Evolutionary conservation across 2,113 vertebrate genomes (phyloP).

Genomic region (Pipra filicauda): DNA sequence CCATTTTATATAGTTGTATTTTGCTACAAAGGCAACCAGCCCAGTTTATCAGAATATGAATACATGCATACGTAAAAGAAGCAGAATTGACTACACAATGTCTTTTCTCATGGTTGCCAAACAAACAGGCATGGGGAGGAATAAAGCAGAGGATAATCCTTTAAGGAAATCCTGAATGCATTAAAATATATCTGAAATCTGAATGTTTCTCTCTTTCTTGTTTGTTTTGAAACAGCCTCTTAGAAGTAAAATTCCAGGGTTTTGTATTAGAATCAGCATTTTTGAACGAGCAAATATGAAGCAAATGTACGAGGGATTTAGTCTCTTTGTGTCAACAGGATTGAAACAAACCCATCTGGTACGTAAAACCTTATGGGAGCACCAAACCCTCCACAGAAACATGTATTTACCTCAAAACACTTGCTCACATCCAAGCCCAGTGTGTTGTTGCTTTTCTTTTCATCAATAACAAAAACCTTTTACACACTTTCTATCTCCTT

Average conservation of each 20-base stretch:
- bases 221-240: neutral
- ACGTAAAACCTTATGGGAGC: neutral
- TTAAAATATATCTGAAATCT: neutral
- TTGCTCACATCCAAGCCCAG: neutral
- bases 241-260: neutral
- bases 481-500: fast-evolving
- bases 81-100: neutral
- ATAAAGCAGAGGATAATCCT: neutral
- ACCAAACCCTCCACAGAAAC: neutral
- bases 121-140: neutral
- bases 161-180: neutral
- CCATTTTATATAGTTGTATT: neutral
- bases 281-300: neutral
- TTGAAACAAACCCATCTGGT: neutral
- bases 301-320: neutral
- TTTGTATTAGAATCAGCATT: neutral
- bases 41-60: neutral
- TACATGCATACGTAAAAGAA: neutral
- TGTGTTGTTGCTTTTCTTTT: neutral
- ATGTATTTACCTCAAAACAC: neutral
- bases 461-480: neutral
- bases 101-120: neutral
- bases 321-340: neutral
- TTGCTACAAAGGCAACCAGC: neutral
- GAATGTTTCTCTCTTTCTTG: neutral